A percentile compares a stretch with the other conserved stretches of the same genome.
phyloP scores from a whole-genome alignment of 2,888 invertebrate genomes.

The Euphydryas editha region DNA sequence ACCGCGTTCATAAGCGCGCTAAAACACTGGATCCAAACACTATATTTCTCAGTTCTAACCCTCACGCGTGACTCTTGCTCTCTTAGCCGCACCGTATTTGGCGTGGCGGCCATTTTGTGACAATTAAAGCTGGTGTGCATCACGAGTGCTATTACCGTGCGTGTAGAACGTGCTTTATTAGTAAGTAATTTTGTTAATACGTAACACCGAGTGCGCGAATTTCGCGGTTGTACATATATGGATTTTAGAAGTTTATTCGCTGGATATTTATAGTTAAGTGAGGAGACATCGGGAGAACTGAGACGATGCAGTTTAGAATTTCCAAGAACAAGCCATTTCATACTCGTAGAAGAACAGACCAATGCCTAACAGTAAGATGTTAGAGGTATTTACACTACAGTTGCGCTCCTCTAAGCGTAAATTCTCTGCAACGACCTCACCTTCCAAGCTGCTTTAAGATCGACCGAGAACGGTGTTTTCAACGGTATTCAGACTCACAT shows the following conservation, averaged over 20 bases:
- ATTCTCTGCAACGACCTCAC: too few species aligned
- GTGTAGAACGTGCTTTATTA: slow-evolving; percentile 50
- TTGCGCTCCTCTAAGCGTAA: too few species aligned
- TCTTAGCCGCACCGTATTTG: slow-evolving; percentile 42
- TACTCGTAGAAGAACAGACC: too few species aligned
- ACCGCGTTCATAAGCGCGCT: slow-evolving; percentile 35
- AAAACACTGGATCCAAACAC: slow-evolving; percentile 35
- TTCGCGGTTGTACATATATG: slow-evolving; percentile 31
- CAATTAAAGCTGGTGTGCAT: slow-evolving; percentile 61
- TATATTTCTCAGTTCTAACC: slow-evolving; percentile 44
- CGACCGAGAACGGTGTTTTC: too few species aligned
- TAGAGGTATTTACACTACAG: too few species aligned
- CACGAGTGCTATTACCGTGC: slow-evolving; percentile 62
- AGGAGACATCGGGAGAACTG: not conserved
- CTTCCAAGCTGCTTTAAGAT: too few species aligned
- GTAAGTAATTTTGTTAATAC: slow-evolving; percentile 46
- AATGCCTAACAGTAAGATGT: too few species aligned
- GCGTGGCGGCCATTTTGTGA: slow-evolving; percentile 56
- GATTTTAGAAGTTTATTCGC: slow-evolving; percentile 31
- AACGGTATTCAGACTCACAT: too few species aligned
- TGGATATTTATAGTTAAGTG: slow-evolving; percentile 9
- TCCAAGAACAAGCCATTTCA: too few species aligned
- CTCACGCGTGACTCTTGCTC: slow-evolving; percentile 41
- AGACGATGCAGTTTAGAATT: too few species aligned
- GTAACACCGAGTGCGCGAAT: slow-evolving; percentile 40